Conservation (phyloP, 2,113 vertebrate species). For the Thymallus thymallus region DNA sequence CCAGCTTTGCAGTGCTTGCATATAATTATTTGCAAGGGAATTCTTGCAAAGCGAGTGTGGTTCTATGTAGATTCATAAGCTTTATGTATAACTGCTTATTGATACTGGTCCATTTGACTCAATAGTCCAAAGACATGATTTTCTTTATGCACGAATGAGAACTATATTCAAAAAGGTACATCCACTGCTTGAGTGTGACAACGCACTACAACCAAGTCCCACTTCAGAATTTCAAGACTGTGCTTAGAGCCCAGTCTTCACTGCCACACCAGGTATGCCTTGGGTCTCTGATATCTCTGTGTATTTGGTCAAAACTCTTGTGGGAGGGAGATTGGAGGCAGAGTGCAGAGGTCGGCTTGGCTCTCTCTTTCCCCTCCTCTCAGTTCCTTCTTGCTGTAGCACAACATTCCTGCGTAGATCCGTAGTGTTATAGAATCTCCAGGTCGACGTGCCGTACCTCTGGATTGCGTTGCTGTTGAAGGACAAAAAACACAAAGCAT, state of each 20-base stretch:
- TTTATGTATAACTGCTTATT: conserved; percentile 6
- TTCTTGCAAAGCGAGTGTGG: conserved; percentile 14
- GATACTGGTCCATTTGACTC: conserved; percentile 38
- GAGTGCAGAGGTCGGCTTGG: conserved; percentile 33
- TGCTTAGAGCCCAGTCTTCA: background rate
- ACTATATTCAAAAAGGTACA: background rate
- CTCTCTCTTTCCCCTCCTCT: conserved; percentile 17
- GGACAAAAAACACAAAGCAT: conserved; percentile 29
- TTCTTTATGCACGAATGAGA: conserved; percentile 17
- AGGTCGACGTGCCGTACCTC: conserved; percentile 97
- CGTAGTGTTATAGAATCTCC: conserved; percentile 85
- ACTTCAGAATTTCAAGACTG: background rate
- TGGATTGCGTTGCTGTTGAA: conserved; percentile 89
- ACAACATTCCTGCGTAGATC: conserved; percentile 9
- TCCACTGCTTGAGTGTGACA: background rate
- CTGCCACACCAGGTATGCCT: background rate
- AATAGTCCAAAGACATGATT: conserved; percentile 7
- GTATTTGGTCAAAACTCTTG: conserved; percentile 2
- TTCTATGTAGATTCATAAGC: conserved; percentile 33
- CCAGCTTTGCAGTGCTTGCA: background rate
- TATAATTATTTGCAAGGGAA: conserved; percentile 37
- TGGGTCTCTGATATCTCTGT: background rate
- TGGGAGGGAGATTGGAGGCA: conserved; percentile 27
- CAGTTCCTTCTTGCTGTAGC: conserved; percentile 16
- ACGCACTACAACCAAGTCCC: background rate